A percentile compares a stretch with the other conserved stretches of the same genome.
phyloP scores from a whole-genome alignment of 2,797 vertebrate species.

The Hypotaenidia okinawae region DNA sequence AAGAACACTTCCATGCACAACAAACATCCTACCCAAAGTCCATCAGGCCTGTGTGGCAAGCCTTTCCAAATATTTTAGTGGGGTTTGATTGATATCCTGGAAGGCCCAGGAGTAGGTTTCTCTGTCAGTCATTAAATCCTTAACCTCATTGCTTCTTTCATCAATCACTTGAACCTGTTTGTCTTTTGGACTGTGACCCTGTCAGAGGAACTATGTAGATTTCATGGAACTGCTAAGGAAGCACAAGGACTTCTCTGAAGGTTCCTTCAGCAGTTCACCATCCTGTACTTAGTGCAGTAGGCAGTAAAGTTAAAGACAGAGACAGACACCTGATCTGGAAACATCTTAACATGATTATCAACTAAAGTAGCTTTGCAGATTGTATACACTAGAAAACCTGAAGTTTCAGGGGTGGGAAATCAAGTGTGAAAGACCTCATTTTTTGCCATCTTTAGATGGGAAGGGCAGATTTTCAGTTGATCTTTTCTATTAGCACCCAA shows the following conservation, averaged over 20 bases:
- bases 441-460: neutral
- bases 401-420: neutral
- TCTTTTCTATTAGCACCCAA: neutral
- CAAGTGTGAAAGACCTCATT: neutral
- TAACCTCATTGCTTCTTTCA: neutral
- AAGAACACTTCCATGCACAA: neutral
- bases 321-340: neutral
- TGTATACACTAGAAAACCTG: neutral
- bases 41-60: neutral
- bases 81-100: neutral
- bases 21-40: neutral
- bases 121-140: neutral
- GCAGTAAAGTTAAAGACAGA: neutral
- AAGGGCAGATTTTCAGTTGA: slow-evolving; percentile 16
- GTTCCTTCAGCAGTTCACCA: neutral
- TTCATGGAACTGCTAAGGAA: neutral
- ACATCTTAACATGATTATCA: neutral
- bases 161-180: neutral
- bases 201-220: neutral
- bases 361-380: neutral
- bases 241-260: neutral
- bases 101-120: neutral
- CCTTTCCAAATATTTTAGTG: neutral
- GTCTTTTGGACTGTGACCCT: neutral
- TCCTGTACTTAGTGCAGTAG: neutral